Percentiles rank a stretch among this genome's conserved stretches.
Conservation (phyloP, 2,113 vertebrate species). For the Charina bottae region DNA sequence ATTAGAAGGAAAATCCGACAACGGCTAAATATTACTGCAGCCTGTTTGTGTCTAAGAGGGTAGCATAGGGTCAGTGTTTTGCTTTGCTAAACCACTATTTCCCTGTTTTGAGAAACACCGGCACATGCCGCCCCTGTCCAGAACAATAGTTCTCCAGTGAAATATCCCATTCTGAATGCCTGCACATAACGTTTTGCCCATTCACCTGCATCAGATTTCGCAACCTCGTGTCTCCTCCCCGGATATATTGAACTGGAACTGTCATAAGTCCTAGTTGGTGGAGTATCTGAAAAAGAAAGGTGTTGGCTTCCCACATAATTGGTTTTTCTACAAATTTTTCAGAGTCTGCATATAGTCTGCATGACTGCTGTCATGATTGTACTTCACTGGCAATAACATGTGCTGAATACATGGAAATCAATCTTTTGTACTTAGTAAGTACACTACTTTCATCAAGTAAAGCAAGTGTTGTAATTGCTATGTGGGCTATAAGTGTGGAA, state of each 20-base stretch:
- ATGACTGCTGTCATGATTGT: background rate
- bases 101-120: conserved; percentile 44
- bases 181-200: background rate
- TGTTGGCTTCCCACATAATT: background rate
- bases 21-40: conserved; percentile 45
- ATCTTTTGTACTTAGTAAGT: background rate
- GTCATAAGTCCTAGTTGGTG: background rate
- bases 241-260: background rate
- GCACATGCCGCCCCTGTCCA: conserved; percentile 30
- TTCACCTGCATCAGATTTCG: background rate
- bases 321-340: background rate
- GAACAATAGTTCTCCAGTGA: background rate
- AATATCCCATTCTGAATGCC: background rate
- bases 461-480: background rate
- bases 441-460: background rate
- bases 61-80: conserved; percentile 55
- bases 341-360: background rate
- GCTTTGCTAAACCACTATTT: conserved; percentile 49
- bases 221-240: background rate
- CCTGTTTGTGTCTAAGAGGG: conserved; percentile 48
- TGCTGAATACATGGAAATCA: background rate
- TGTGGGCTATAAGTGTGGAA: background rate
- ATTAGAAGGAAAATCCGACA: conserved; percentile 74
- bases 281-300: background rate
- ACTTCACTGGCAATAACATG: background rate